phyloP scores from a whole-genome alignment of 1,140 invertebrate species.

The Drosophila littoralis region DNA sequence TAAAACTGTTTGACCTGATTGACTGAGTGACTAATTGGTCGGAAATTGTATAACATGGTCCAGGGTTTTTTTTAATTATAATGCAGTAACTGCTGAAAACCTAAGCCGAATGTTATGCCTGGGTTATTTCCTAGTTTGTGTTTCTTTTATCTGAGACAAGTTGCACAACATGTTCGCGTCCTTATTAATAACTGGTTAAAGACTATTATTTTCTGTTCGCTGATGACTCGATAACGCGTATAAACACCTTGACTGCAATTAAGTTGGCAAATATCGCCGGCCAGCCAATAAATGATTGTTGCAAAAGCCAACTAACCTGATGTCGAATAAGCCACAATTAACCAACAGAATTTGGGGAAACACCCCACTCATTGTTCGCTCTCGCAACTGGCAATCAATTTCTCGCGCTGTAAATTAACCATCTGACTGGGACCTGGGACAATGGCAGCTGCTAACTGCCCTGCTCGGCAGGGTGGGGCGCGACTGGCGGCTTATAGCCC shows the following conservation, averaged over 20 bases:
- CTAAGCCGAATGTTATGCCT: too few relatives aligned
- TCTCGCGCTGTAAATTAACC: constrained; percentile 81
- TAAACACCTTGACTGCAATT: constrained; percentile 40
- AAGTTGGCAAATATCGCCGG: constrained; percentile 39
- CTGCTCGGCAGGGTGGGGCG: constrained; percentile 4
- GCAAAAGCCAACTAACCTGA: constrained; percentile 16
- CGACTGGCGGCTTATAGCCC: constrained; percentile 32
- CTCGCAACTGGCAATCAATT: constrained; percentile 73
- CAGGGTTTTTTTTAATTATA: too few relatives aligned
- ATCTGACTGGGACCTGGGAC: constrained; percentile 42
- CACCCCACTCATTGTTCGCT: constrained; percentile 59
- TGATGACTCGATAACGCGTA: constrained; percentile 16
- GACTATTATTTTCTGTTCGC: neutral
- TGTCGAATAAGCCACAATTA: constrained; percentile 60
- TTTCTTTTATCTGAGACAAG: too few relatives aligned
- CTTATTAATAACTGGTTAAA: constrained; percentile 6
- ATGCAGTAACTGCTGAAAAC: too few relatives aligned
- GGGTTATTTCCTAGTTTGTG: too few relatives aligned
- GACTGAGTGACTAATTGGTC: too few relatives aligned
- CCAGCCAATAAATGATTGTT: constrained; percentile 28
- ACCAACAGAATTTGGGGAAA: constrained; percentile 52
- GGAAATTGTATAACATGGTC: too few relatives aligned
- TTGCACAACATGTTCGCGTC: neutral
- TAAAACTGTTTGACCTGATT: too few relatives aligned
- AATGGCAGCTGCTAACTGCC: constrained; percentile 78